phyloP scores from a whole-genome alignment of 1,140 invertebrate species.

The Helicoverpa armigera region DNA sequence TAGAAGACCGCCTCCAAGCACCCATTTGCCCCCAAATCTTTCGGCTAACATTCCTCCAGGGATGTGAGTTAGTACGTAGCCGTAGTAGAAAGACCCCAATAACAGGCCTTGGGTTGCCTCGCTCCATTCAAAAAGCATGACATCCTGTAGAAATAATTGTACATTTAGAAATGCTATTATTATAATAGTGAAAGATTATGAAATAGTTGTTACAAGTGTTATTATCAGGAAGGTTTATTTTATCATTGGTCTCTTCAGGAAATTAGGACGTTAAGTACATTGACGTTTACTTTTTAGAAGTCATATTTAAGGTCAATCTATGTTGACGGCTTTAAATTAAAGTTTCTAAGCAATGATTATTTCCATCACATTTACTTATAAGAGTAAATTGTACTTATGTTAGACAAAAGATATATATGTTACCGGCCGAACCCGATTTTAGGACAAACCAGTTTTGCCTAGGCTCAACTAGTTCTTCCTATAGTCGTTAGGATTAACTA shows the following conservation, averaged over 20 bases:
- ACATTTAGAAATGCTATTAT: conserved; percentile 5
- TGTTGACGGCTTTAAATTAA: no score
- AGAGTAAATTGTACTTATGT: no score
- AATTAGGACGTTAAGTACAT: background rate
- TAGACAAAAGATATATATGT: no score
- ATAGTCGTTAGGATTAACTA: no score
- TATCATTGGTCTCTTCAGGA: background rate
- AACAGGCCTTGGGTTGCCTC: conserved; percentile 88
- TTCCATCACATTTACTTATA: no score
- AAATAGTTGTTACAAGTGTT: background rate
- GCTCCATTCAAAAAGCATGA: conserved; percentile 87
- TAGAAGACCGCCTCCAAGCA: conserved; percentile 89
- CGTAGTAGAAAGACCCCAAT: conserved; percentile 88
- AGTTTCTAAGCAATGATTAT: no score
- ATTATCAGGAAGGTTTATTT: background rate
- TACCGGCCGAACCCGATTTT: no score
- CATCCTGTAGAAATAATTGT: conserved; percentile 58
- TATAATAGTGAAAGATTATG: background rate
- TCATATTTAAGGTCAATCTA: no score
- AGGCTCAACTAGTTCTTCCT: no score
- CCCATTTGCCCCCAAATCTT: conserved; percentile 87
- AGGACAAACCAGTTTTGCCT: no score
- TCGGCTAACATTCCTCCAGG: conserved; percentile 88
- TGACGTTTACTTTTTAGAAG: no score
- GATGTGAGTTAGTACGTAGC: conserved; percentile 89